phyloP scores from a whole-genome alignment of 2,113 vertebrate genomes.

The Psittacara wagleri region DNA sequence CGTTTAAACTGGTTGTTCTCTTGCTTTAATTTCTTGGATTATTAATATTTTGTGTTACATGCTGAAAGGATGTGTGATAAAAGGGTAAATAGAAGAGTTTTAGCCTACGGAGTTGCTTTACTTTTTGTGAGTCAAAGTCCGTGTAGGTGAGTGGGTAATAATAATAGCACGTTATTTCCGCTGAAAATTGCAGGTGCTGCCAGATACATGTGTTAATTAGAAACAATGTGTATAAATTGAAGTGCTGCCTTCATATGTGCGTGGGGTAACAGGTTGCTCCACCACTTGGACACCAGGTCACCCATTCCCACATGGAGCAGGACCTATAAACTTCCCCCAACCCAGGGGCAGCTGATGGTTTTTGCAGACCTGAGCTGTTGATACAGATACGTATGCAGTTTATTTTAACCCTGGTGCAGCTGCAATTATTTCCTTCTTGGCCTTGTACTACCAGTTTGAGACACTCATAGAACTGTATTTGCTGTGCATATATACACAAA shows the following conservation, averaged over 20 bases:
- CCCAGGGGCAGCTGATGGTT: fast-evolving
- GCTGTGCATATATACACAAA: not conserved
- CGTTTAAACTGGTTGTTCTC: not conserved
- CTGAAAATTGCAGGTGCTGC: not conserved
- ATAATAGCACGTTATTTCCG: not conserved
- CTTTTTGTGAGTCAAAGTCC: not conserved
- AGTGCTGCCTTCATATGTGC: not conserved
- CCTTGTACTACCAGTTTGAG: not conserved
- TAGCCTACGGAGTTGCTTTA: not conserved
- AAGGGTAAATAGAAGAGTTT: not conserved
- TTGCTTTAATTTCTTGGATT: not conserved
- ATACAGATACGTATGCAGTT: not conserved
- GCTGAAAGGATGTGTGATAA: not conserved
- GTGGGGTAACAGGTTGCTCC: not conserved
- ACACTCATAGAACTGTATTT: not conserved
- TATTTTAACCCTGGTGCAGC: constrained; percentile 11
- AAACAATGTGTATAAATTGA: not conserved
- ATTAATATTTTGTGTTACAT: not conserved
- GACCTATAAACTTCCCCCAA: not conserved
- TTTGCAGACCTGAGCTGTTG: not conserved
- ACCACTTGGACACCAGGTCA: not conserved
- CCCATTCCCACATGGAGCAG: not conserved
- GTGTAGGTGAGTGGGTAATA: not conserved
- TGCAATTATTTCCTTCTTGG: constrained; percentile 10
- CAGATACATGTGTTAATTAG: not conserved